Conservation (phyloP, 2,797 vertebrate species). For the Gobionotothen gibberifrons region DNA sequence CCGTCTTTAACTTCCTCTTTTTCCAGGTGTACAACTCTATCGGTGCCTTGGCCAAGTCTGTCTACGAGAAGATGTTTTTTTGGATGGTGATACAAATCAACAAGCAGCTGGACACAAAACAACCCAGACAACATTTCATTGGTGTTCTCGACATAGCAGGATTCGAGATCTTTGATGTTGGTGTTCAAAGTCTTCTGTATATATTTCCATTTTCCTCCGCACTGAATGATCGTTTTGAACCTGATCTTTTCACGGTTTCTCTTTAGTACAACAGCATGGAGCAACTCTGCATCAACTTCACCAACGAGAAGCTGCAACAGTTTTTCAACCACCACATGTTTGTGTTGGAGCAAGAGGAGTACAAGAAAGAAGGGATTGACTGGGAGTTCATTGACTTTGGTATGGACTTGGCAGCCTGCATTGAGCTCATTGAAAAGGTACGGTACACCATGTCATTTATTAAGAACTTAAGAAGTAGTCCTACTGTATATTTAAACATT, state of each 20-base stretch:
- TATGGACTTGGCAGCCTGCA: constrained; percentile 83
- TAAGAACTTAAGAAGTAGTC: no score
- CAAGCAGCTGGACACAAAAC: constrained; percentile 88
- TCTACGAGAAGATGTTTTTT: constrained; percentile 89
- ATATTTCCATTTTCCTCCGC: no score
- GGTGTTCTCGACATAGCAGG: constrained; percentile 90
- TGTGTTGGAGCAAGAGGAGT: constrained; percentile 84
- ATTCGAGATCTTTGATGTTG: constrained; percentile 90
- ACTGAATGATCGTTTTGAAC: no score
- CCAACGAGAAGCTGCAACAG: constrained; percentile 84
- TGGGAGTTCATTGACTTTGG: constrained; percentile 84
- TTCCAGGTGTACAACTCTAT: constrained; percentile 84
- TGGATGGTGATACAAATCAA: constrained; percentile 91
- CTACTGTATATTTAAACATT: no score
- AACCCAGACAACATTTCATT: constrained; percentile 88
- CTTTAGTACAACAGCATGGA: constrained; percentile 64
- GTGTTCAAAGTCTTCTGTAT: no score
- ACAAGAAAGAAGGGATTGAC: constrained; percentile 84
- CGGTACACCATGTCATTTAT: background rate
- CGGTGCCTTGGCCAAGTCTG: constrained; percentile 86
- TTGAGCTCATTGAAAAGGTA: constrained; percentile 82
- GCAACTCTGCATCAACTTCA: constrained; percentile 84
- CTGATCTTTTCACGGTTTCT: no score
- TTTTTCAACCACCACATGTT: constrained; percentile 86
- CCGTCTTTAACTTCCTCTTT: background rate